Evolutionary conservation across 2,888 invertebrate species (phyloP).

Genomic region (Platycnemis pennipes): DNA sequence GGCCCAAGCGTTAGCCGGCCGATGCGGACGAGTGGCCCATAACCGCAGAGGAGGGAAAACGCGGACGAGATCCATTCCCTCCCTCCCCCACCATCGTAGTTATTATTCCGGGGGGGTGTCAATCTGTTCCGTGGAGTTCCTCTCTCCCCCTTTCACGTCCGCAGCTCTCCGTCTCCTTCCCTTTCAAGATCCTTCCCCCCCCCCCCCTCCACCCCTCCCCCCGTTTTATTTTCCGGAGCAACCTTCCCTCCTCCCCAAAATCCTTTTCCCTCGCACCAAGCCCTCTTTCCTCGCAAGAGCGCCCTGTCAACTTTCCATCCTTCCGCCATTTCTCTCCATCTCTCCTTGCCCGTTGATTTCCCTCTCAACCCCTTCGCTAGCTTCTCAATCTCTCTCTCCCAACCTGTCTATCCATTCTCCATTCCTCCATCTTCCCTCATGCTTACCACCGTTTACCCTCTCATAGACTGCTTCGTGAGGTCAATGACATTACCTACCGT

Average conservation of each 20-base stretch:
- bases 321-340: neutral
- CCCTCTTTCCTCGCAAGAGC: neutral
- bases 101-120: slow-evolving; percentile 7
- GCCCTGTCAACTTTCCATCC: neutral
- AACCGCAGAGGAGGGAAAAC: neutral
- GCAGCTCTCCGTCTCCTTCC: neutral
- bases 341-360: neutral
- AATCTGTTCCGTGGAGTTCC: neutral
- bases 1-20: neutral
- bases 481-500: too few species aligned
- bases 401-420: too few species aligned
- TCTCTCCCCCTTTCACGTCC: neutral
- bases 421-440: neutral
- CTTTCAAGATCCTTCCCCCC: too few species aligned
- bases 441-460: neutral
- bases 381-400: too few species aligned
- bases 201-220: too few species aligned
- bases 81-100: too few species aligned
- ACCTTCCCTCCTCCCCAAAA: neutral
- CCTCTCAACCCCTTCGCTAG: too few species aligned
- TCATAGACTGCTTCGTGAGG: neutral
- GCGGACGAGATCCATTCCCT: neutral
- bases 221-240: neutral
- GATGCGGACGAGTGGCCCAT: neutral
- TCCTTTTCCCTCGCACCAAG: neutral